Evolutionary conservation across 2,113 vertebrate species (phyloP).

Genomic region (Aramus guarauna): DNA sequence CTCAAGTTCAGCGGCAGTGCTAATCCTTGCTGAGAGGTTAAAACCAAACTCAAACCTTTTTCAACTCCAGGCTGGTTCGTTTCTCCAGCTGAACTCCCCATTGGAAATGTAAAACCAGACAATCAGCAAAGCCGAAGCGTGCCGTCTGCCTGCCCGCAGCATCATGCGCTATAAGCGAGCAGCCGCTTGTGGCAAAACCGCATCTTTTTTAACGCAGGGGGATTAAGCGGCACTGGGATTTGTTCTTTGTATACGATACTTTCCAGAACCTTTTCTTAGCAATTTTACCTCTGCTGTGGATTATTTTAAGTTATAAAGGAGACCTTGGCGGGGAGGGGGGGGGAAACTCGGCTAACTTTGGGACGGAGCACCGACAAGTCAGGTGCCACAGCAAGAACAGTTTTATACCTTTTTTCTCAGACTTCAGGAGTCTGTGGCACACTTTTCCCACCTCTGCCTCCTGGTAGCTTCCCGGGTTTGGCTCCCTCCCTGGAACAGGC

Average conservation of each 20-base stretch:
- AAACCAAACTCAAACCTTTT: background rate
- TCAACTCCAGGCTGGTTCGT: background rate
- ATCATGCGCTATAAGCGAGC: rapidly evolving
- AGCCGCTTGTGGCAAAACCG: background rate
- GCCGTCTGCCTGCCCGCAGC: rapidly evolving
- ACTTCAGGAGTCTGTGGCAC: background rate
- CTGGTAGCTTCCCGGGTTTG: background rate
- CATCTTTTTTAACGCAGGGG: rapidly evolving
- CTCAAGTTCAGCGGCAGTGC: background rate
- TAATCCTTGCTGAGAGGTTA: background rate
- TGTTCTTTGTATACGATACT: background rate
- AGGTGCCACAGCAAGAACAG: background rate
- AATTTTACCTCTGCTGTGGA: background rate
- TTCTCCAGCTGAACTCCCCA: background rate
- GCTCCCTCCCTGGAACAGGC: background rate
- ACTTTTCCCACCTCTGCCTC: background rate
- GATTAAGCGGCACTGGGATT: background rate
- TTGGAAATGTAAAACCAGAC: background rate
- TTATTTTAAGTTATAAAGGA: background rate
- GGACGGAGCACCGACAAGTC: rapidly evolving
- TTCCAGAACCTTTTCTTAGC: background rate
- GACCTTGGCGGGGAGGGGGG: background rate
- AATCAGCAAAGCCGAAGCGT: background rate
- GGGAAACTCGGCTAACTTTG: background rate
- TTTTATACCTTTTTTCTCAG: background rate